A percentile compares a stretch with the other conserved stretches of the same genome.
Conservation (phyloP, 1,140 invertebrate genomes). For the Zaprionus lachaisei region DNA sequence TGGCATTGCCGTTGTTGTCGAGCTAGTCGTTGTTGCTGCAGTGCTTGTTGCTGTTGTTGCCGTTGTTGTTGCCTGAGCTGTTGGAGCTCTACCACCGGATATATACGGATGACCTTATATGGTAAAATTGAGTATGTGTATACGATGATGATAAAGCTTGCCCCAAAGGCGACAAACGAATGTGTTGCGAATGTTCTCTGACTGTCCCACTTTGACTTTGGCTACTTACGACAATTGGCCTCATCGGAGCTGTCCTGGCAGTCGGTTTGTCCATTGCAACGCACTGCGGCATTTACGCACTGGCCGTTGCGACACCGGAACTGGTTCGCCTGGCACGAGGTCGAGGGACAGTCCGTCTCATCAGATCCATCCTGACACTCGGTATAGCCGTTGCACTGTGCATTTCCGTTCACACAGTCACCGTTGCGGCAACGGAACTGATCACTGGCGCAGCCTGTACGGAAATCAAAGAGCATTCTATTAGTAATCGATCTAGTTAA, state of each 20-base stretch:
- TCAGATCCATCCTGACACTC: conserved; percentile 92
- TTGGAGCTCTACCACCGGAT: conserved; percentile 23
- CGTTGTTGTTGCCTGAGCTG: conserved; percentile 4
- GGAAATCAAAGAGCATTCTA: neutral
- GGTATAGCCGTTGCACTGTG: conserved; percentile 89
- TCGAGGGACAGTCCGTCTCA: conserved; percentile 86
- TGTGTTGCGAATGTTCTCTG: neutral
- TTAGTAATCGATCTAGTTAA: neutral
- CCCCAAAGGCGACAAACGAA: neutral
- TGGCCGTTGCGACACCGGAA: conserved; percentile 85
- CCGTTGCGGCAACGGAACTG: conserved; percentile 86
- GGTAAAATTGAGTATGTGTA: conserved; percentile 18
- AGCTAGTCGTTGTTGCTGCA: conserved; percentile 13
- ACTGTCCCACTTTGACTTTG: neutral
- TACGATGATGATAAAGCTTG: conserved; percentile 10
- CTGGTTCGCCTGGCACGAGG: conserved; percentile 84
- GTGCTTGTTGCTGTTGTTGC: conserved; percentile 3
- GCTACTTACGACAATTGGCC: conserved; percentile 87
- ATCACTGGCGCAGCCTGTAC: conserved; percentile 84
- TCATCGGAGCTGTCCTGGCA: conserved; percentile 92
- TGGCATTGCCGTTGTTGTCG: conserved; percentile 17
- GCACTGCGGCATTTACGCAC: conserved; percentile 85
- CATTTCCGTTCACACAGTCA: conserved; percentile 88
- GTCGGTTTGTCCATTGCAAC: conserved; percentile 88
- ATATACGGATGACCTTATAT: conserved; percentile 54